phyloP scores from a whole-genome alignment of 2,113 vertebrate genomes.

The Dolichotis patagonum region DNA sequence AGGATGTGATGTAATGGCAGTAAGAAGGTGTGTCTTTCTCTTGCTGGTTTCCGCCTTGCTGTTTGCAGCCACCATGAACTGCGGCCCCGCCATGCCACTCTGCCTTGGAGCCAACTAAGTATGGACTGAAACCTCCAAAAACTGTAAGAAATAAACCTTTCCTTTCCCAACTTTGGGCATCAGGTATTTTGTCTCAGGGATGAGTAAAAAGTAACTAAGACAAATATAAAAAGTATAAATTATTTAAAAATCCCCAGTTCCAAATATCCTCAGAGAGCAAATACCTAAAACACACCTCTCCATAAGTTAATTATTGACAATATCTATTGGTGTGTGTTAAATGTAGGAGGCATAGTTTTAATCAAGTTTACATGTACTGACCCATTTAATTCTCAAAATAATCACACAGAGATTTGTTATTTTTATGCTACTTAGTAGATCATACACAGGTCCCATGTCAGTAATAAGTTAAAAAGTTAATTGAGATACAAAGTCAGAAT shows the following conservation, averaged over 20 bases:
- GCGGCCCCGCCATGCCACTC: too few relatives aligned
- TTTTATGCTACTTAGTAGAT: not conserved
- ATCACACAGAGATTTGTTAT: not conserved
- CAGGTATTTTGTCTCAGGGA: too few relatives aligned
- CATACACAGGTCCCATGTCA: not conserved
- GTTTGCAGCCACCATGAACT: too few relatives aligned
- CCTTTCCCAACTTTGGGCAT: too few relatives aligned
- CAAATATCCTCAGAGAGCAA: not conserved
- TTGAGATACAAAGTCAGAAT: not conserved
- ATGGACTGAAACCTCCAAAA: too few relatives aligned
- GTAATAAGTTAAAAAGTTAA: not conserved
- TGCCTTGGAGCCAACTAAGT: too few relatives aligned
- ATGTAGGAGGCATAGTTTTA: not conserved
- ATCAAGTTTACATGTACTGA: not conserved
- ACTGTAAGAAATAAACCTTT: too few relatives aligned
- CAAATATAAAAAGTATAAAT: not conserved
- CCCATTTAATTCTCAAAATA: not conserved
- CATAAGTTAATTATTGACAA: not conserved
- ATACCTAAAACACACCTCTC: not conserved
- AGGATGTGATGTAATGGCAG: too few relatives aligned
- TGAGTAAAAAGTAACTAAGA: too few relatives aligned
- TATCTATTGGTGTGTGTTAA: not conserved
- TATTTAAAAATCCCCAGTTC: not conserved
- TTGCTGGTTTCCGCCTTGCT: too few relatives aligned
- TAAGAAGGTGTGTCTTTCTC: too few relatives aligned